Conservation (phyloP, 2,888 invertebrate genomes). For the Tetranychus truncatus region DNA sequence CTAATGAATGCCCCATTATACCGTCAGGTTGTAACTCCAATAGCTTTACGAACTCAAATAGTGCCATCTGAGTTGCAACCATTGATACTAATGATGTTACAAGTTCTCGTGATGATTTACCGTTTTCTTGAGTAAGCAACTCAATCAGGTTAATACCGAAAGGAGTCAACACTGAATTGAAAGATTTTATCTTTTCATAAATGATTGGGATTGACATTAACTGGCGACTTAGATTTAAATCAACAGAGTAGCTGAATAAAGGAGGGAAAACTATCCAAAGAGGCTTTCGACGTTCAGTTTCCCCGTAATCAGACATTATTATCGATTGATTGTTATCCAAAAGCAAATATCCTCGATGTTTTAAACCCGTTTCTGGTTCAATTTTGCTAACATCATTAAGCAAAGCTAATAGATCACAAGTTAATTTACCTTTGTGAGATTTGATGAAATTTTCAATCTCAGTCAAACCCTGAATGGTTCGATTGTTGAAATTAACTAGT, state of each 20-base stretch:
- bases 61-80: slow-evolving; percentile 38
- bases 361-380: slow-evolving; percentile 2
- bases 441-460: slow-evolving; percentile 40
- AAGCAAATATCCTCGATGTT: slow-evolving; percentile 7
- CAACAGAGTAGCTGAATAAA: not conserved
- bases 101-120: slow-evolving; percentile 24
- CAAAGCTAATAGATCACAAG: slow-evolving; percentile 50
- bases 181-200: slow-evolving; percentile 33
- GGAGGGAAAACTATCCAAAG: not conserved
- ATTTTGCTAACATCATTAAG: slow-evolving; percentile 32
- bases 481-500: slow-evolving; percentile 56
- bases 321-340: slow-evolving; percentile 12
- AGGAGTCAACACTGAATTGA: slow-evolving; percentile 31
- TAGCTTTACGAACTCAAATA: slow-evolving; percentile 35
- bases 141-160: slow-evolving; percentile 35
- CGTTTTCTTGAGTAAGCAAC: slow-evolving; percentile 35
- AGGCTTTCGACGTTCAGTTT: not conserved
- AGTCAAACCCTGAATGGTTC: slow-evolving; percentile 59
- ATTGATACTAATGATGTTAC: slow-evolving; percentile 33
- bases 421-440: slow-evolving; percentile 36
- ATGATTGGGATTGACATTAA: slow-evolving; percentile 34
- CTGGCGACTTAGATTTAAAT: slow-evolving; percentile 24
- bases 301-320: not conserved
- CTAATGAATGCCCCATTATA: slow-evolving; percentile 32
- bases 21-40: slow-evolving; percentile 37